phyloP scores from a whole-genome alignment of 2,888 invertebrate species.

The Eudasyphora cyanicolor region DNA sequence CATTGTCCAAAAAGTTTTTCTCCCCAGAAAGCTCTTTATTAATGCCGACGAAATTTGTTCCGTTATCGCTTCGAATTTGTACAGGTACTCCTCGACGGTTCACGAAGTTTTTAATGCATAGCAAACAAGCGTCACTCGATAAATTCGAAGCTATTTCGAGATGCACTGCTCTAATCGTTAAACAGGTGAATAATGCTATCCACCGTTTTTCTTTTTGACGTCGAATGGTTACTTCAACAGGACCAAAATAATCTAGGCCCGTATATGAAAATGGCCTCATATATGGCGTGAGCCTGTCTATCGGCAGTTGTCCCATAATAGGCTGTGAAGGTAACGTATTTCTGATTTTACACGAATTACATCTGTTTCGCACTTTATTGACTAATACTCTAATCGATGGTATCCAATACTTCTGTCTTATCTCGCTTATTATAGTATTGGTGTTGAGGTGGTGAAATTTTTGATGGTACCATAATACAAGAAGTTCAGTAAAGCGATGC shows the following conservation, averaged over 20 bases:
- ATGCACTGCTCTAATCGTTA: conserved; percentile 58
- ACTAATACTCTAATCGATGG: not conserved
- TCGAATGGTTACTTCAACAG: conserved; percentile 37
- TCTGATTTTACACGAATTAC: conserved; percentile 22
- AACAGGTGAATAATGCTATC: conserved; percentile 61
- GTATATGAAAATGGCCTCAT: not conserved
- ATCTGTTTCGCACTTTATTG: not conserved
- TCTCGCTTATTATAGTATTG: conserved; percentile 8
- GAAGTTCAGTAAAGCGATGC: not conserved
- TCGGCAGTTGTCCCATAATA: not conserved
- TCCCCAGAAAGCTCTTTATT: not conserved
- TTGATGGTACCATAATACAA: not conserved
- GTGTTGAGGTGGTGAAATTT: conserved; percentile 31
- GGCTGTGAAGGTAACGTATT: not conserved
- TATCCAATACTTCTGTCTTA: not conserved
- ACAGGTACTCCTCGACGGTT: conserved; percentile 57
- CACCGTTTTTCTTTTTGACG: conserved; percentile 55
- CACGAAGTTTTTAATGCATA: conserved; percentile 49
- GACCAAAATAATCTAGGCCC: conserved; percentile 52
- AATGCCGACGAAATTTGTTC: conserved; percentile 60
- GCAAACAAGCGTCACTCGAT: conserved; percentile 33
- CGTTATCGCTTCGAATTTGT: conserved; percentile 56
- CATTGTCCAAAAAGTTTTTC: not conserved
- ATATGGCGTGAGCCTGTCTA: not conserved
- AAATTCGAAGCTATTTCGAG: conserved; percentile 42